Percentiles rank a stretch among this genome's conserved stretches.
Evolutionary conservation across 2,797 vertebrate genomes (phyloP).

Genomic region (Falco rusticolus): DNA sequence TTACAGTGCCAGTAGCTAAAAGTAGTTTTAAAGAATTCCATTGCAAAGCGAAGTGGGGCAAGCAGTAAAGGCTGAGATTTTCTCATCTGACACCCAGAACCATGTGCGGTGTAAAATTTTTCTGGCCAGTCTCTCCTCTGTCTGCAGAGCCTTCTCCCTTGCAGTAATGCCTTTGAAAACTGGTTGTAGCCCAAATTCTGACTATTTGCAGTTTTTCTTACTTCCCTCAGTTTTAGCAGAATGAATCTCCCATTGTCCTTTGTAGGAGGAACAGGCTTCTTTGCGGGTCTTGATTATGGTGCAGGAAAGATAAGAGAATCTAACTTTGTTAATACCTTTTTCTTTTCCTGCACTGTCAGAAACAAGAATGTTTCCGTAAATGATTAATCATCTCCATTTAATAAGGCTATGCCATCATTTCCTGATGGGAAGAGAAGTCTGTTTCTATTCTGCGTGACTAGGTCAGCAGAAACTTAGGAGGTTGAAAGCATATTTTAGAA

Average conservation of each 20-base stretch:
- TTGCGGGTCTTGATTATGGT: not conserved
- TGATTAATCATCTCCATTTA: not conserved
- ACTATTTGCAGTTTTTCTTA: not conserved
- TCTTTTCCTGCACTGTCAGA: constrained; percentile 2
- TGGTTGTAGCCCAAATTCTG: not conserved
- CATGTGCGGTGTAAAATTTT: not conserved
- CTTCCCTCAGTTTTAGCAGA: not conserved
- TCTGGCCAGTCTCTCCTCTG: not conserved
- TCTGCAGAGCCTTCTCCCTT: not conserved
- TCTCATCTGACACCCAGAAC: not conserved
- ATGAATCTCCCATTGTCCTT: not conserved
- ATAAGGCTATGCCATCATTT: not conserved
- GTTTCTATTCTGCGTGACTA: not conserved
- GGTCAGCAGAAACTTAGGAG: not conserved
- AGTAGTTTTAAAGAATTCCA: not conserved
- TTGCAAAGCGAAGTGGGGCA: not conserved
- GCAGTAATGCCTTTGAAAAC: not conserved
- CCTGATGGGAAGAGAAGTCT: not conserved
- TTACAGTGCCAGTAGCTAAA: not conserved
- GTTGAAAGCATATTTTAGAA: not conserved
- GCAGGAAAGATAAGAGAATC: not conserved
- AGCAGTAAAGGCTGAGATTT: not conserved
- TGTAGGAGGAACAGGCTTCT: not conserved
- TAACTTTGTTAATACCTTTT: not conserved
- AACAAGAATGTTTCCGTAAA: not conserved